Percentiles rank a stretch among this genome's conserved stretches.
phyloP scores from a whole-genome alignment of 35 echinoderm and acorn worm genomes.

The Amphiura filiformis region DNA sequence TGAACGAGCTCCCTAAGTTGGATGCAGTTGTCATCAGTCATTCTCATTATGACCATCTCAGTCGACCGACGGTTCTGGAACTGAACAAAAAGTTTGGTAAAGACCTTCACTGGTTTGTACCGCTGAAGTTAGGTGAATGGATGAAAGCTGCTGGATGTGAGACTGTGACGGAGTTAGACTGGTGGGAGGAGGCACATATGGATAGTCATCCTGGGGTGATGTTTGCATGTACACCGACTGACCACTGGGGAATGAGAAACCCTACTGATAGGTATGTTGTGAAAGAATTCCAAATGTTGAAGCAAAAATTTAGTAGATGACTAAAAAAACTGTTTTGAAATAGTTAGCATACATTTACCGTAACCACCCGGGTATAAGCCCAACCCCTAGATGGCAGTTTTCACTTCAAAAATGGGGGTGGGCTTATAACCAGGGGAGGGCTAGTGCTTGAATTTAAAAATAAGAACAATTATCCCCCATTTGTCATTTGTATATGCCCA shows the following conservation, averaged over 20 bases:
- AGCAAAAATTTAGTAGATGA: too few species aligned
- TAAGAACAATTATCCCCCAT: too few species aligned
- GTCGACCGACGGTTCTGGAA: slow-evolving; percentile 43
- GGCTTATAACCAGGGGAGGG: too few species aligned
- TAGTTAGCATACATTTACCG: too few species aligned
- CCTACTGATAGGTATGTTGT: too few species aligned
- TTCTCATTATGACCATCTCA: slow-evolving; percentile 92
- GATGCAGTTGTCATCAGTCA: slow-evolving; percentile 94
- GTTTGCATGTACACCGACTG: slow-evolving; percentile 73
- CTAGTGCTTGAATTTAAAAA: too few species aligned
- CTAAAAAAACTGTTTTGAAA: too few species aligned
- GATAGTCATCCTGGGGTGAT: slow-evolving; percentile 52
- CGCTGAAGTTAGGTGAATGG: slow-evolving; percentile 74
- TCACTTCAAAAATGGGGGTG: too few species aligned
- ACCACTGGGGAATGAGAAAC: slow-evolving; percentile 85
- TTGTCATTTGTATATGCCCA: too few species aligned
- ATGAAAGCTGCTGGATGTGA: slow-evolving; percentile 60
- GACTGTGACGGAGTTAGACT: slow-evolving; percentile 90
- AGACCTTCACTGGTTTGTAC: slow-evolving; percentile 81
- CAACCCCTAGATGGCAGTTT: too few species aligned
- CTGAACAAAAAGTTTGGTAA: slow-evolving; percentile 75
- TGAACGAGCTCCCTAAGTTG: slow-evolving; percentile 79
- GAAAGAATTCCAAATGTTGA: too few species aligned
- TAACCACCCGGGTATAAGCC: too few species aligned
- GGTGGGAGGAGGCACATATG: slow-evolving; percentile 93